Evolutionary conservation across 2,113 vertebrate genomes (phyloP).

Genomic region (Austrofundulus limnaeus): DNA sequence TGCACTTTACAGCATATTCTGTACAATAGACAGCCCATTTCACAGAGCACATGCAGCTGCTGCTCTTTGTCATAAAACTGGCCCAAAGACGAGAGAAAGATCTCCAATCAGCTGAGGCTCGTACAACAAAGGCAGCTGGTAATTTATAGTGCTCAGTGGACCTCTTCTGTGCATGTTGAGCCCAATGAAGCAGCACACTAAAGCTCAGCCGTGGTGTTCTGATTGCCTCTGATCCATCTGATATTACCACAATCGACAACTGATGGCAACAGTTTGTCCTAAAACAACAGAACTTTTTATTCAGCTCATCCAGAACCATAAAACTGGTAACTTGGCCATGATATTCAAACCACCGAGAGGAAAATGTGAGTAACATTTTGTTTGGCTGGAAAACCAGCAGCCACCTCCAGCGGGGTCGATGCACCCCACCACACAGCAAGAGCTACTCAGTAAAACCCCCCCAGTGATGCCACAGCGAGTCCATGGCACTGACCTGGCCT

Average conservation of each 20-base stretch:
- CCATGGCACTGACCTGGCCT: conserved; percentile 1
- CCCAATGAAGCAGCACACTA: conserved; percentile 1
- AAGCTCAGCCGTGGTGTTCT: conserved; percentile 11
- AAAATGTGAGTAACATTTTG: not conserved
- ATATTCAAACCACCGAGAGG: not conserved
- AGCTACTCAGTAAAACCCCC: not conserved
- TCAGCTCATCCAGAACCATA: not conserved
- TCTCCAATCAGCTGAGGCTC: conserved; percentile 19
- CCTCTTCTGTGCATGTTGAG: conserved; percentile 19
- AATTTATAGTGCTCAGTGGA: conserved; percentile 32
- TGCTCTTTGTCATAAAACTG: conserved; percentile 19
- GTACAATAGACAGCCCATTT: conserved; percentile 13
- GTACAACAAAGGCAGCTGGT: conserved; percentile 43
- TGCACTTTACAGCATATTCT: conserved; percentile 37
- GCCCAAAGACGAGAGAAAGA: conserved; percentile 25
- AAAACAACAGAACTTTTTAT: not conserved
- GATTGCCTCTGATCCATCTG: conserved; percentile 30
- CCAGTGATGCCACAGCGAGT: not conserved
- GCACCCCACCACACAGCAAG: not conserved
- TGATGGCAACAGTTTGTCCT: not conserved
- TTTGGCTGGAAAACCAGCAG: not conserved
- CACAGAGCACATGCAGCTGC: conserved; percentile 30
- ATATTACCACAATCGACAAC: conserved; percentile 11
- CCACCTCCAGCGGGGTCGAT: not conserved
- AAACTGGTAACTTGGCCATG: not conserved